Base-by-base conservation (phyloP, 2,888 invertebrate species). In the Gastracanthus pulcherrimus region DNA sequence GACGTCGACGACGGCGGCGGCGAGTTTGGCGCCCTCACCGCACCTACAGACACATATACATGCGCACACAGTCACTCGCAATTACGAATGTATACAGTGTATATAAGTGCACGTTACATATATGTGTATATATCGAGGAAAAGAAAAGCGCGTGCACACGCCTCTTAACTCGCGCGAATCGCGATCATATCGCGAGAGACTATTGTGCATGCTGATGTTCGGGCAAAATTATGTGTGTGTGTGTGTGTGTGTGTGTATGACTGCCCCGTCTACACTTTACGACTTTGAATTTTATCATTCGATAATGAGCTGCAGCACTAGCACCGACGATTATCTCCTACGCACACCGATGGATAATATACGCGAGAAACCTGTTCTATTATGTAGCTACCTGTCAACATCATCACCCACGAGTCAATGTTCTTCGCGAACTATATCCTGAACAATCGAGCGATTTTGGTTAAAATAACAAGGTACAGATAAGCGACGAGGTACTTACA, bases 11-110 rank as follows among this genome's bases (percentile, higher is more conserved):
- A 71, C 51, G 72, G 81, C 82, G 77, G 75, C 66, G 82, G 84
- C 83, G 88, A 88, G 84, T 82, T 79, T 85, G 83, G 88, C 87
- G 87, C 87, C 88, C 87, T 86, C 89, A 85, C 71, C 80, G n/a
- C 16, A 75, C 60, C 16, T 34, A 31, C 36, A n/a, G 11, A 26
- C 34, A 64, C 62, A 23, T 26, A 70, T 6, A n/a, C 51, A 19
- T 34, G 11, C 60, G 34, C 34, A n/a, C 34, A 62, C 62, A n/a
- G 16, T 4, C 45, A 16, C 11, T 3, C 45, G 13, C 45, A 9
- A 4, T 11, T n/a, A n/a, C n/a, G n/a, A n/a, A n/a, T 55, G 55
- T 55, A 4, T 38, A 45, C 45, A 45, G n/a, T 55, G 55, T 34
- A 7, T 9, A 62, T 31, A n/a, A 9, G 16, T 16, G 16, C 13